Percentiles rank a stretch among this genome's conserved stretches.
These are phyloP conservation scores for Microplitis demolitor DNA, from an alignment of 1,140 invertebrate genomes.

Conservation along the genomic window DNA sequence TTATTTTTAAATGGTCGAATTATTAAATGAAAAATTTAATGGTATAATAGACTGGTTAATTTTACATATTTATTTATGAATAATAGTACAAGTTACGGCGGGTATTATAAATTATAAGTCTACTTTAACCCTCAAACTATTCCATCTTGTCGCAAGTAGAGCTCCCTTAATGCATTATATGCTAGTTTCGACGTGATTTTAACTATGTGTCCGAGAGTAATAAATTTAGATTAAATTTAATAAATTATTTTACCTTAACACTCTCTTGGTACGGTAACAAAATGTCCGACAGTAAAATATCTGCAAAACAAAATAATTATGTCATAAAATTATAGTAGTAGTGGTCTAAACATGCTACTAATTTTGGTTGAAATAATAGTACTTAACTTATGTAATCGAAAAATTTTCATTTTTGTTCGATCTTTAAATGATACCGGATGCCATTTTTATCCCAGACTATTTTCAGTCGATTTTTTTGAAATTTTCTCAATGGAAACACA, in stretches of 20 bases:
- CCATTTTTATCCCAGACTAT: too few relatives aligned
- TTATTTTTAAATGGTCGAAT: background rate
- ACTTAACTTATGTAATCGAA: too few relatives aligned
- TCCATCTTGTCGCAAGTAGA: background rate
- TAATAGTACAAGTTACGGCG: background rate
- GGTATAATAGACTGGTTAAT: too few relatives aligned
- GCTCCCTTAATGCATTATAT: constrained; percentile 19
- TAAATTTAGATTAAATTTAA: constrained; percentile 24
- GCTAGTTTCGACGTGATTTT: background rate
- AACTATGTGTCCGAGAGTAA: background rate
- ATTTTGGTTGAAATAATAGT: too few relatives aligned
- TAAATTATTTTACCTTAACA: background rate
- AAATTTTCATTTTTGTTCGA: too few relatives aligned
- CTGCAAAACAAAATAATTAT: too few relatives aligned
- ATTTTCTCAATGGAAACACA: too few relatives aligned
- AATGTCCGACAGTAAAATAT: background rate
- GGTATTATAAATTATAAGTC: background rate
- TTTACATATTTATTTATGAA: background rate
- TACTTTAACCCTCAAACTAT: constrained; percentile 16
- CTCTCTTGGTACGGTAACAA: background rate
- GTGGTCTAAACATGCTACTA: too few relatives aligned
- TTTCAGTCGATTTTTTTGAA: too few relatives aligned
- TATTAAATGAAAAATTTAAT: too few relatives aligned
- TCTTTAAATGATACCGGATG: too few relatives aligned
- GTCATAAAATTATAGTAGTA: too few relatives aligned